Evolutionary conservation across 2,113 vertebrate genomes (phyloP), one percentile per base, ranked within the genome.

Genomic region (Delphinapterus leucas): DNA sequence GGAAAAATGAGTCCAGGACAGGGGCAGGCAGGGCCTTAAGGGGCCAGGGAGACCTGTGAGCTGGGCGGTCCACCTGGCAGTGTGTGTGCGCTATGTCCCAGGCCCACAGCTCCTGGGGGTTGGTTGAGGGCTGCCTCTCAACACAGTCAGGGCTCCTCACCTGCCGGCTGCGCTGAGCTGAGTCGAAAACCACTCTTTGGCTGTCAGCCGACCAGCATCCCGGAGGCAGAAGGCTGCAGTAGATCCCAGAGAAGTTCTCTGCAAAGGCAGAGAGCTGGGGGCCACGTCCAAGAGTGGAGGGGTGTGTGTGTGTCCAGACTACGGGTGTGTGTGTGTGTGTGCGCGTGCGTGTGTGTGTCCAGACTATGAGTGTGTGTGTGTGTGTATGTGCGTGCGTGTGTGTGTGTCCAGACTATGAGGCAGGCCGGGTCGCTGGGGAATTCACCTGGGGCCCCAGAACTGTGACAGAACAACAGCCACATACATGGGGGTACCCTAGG

Each of bases 121-220:
- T 36, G 74, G 23, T 61, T 77, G 33, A 80, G 49, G 47, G 47
- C 53, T 33, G 41, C 74, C 31, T 82, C 61, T n/a, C 13, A n/a
- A 81, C 33, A 82, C 1, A 10, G 31, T 47, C 14, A 25, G 65
- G 44, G 18, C n/a, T 44, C 36, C 82, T 96, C 85, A 99, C 99
- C 97, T 99, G 99, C 60, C 97, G 98, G 98, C 99, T 99, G 90
- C 98, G 98, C 96, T 99, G 99, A 2, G 98, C 98, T 21, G 98
- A 99, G 95, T 99, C 98, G 21, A 99, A 90, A 85, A 99, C 97
- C 0, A 99, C 96, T 68, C 99, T 98, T 97, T 98, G 99, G 98
- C 99, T 99, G 95, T 99, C 99, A 2, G 99, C 99, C 2, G 99
- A 99, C 99, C 99, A 99, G 98, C 99, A 99, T 67, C 55, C 97